Conservation (phyloP, 2,888 invertebrate genomes). For the Pachycephus smyrnensis region DNA sequence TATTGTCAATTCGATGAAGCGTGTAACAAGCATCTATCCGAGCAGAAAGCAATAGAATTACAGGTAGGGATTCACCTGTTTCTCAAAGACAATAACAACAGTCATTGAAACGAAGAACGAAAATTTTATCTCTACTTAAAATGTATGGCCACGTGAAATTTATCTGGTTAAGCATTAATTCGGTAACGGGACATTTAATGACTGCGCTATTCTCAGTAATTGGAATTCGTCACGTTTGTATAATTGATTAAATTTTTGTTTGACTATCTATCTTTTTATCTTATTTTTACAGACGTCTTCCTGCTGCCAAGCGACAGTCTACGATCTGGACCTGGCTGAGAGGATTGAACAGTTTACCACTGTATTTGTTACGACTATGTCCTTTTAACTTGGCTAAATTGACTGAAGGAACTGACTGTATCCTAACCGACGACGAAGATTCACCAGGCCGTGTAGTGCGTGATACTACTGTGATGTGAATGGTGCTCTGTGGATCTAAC, state of each 20-base stretch:
- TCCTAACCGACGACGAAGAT: not conserved
- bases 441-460: not conserved
- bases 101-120: not conserved
- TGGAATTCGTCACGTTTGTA: not conserved
- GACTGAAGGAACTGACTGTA: not conserved
- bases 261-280: not conserved
- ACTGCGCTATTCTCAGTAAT: not conserved
- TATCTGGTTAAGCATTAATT: not conserved
- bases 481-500: not conserved
- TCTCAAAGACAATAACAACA: not conserved
- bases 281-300: not conserved
- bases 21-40: not conserved
- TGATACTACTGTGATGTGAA: not conserved
- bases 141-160: not conserved
- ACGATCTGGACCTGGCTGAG: not conserved
- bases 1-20: not conserved
- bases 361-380: not conserved
- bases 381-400: not conserved
- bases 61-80: not conserved
- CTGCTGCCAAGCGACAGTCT: not conserved
- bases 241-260: not conserved
- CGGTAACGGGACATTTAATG: not conserved
- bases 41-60: not conserved
- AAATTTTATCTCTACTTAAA: not conserved
- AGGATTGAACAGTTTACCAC: not conserved